These are phyloP conservation scores for Ornithorhynchus anatinus DNA, from an alignment of 2,113 vertebrate species.

Conservation along the genomic window DNA sequence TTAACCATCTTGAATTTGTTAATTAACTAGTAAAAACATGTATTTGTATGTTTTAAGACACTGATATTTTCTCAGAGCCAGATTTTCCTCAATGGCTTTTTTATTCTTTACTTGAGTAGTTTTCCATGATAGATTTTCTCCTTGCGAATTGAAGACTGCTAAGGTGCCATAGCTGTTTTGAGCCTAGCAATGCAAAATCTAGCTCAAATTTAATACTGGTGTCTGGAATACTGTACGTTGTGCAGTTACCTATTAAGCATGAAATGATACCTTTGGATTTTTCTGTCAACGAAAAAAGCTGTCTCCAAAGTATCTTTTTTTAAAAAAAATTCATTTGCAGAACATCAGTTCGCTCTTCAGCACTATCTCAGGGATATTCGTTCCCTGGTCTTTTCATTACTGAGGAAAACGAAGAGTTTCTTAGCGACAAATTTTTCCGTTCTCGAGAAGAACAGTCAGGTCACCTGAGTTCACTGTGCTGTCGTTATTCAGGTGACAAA, in stretches of 20 bases:
- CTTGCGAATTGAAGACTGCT: neutral
- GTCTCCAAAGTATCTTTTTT: neutral
- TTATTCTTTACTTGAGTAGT: neutral
- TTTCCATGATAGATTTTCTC: neutral
- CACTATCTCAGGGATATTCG: neutral
- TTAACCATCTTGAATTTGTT: constrained; percentile 74
- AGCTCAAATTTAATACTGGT: neutral
- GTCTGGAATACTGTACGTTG: neutral
- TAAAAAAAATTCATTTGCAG: neutral
- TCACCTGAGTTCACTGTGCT: constrained; percentile 17
- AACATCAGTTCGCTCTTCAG: neutral
- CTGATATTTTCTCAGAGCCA: neutral
- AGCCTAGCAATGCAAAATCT: neutral
- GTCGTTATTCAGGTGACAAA: constrained; percentile 54
- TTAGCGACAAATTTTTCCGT: constrained; percentile 29
- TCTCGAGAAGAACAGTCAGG: neutral
- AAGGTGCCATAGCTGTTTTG: neutral
- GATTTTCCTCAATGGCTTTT: neutral
- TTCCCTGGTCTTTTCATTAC: neutral
- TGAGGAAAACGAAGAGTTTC: constrained; percentile 26
- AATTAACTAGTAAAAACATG: constrained; percentile 75
- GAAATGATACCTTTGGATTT: constrained; percentile 11
- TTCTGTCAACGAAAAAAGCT: neutral
- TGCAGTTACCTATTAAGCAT: neutral
- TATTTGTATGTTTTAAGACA: constrained; percentile 40